Percentiles rank a stretch among this genome's conserved stretches.
These are phyloP conservation scores for Sphinx pinastri DNA, from an alignment of 2,888 invertebrate species.

Conservation along the genomic window DNA sequence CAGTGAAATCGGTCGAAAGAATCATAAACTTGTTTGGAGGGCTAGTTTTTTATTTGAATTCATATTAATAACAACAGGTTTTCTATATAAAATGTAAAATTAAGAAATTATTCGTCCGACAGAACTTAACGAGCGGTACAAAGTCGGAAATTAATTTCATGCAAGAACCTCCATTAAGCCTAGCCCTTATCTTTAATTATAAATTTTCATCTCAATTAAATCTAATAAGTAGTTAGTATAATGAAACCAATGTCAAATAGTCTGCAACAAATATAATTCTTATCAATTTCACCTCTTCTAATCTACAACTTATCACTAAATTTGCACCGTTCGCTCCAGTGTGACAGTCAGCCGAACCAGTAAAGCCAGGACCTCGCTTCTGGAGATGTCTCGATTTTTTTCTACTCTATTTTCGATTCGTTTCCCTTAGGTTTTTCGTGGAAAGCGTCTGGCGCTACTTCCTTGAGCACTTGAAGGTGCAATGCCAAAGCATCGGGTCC, in stretches of 20 bases:
- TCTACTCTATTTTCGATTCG: constrained; percentile 80
- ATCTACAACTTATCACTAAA: background rate
- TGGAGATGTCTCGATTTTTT: constrained; percentile 83
- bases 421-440: constrained; percentile 67
- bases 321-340: constrained; percentile 45
- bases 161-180: too few species aligned
- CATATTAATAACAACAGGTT: too few species aligned
- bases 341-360: constrained; percentile 59
- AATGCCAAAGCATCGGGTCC: constrained; percentile 25
- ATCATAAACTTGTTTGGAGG: too few species aligned
- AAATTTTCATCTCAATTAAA: too few species aligned
- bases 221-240: too few species aligned
- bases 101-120: too few species aligned
- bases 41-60: too few species aligned
- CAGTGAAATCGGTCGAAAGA: too few species aligned
- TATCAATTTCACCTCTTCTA: background rate
- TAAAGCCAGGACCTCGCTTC: constrained; percentile 76
- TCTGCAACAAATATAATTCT: background rate
- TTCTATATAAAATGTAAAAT: too few species aligned
- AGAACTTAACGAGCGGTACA: too few species aligned
- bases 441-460: constrained; percentile 77
- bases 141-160: too few species aligned
- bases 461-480: constrained; percentile 61
- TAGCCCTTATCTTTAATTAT: too few species aligned
- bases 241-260: background rate